Conservation (phyloP, 2,888 invertebrate genomes). For the Yponomeuta evonymella region DNA sequence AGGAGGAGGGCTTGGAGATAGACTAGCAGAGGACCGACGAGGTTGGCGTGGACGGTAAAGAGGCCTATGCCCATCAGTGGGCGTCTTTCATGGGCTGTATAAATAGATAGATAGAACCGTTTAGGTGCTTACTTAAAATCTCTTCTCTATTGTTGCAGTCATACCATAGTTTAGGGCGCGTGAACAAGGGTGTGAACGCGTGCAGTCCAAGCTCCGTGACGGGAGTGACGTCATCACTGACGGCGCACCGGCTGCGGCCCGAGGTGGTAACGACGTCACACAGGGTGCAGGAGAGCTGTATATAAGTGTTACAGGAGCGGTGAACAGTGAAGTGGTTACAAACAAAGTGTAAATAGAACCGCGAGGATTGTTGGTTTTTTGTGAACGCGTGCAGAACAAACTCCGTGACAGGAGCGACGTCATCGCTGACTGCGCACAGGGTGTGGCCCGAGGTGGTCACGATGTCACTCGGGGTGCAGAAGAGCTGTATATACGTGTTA, state of each 20-base stretch:
- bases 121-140: not conserved
- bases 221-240: slow-evolving; percentile 84
- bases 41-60: too few relatives aligned
- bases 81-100: not conserved
- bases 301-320: slow-evolving; percentile 72
- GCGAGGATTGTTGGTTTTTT: too few relatives aligned
- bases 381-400: too few relatives aligned
- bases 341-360: too few relatives aligned
- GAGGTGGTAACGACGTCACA: slow-evolving; percentile 92
- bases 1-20: too few relatives aligned
- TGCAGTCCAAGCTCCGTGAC: slow-evolving; percentile 67
- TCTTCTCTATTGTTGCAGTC: slow-evolving; percentile 75
- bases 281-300: slow-evolving; percentile 93
- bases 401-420: too few relatives aligned
- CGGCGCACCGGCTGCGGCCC: slow-evolving; percentile 87
- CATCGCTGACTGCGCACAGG: too few relatives aligned
- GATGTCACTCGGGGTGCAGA: too few relatives aligned
- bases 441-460: too few relatives aligned
- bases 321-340: not conserved
- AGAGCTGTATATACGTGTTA: too few relatives aligned
- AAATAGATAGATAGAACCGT: not conserved
- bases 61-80: too few relatives aligned
- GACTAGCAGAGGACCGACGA: too few relatives aligned
- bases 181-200: slow-evolving; percentile 80
- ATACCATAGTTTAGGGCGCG: slow-evolving; percentile 85